A percentile compares a stretch with the other conserved stretches of the same genome.
phyloP scores from a whole-genome alignment of 1,140 invertebrate genomes.

The Nymphalis io region DNA sequence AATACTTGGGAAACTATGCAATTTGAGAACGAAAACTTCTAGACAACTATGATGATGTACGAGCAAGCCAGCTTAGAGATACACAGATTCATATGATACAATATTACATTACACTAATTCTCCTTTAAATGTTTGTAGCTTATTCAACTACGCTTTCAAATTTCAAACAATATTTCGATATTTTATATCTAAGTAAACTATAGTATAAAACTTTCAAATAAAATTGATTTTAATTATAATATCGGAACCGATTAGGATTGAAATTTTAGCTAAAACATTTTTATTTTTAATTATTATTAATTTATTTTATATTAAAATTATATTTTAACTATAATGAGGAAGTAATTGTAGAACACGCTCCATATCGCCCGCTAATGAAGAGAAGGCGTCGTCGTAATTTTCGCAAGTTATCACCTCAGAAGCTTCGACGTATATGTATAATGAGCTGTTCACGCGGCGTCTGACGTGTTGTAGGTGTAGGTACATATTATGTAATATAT shows the following conservation, averaged over 20 bases:
- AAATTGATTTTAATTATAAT: no score
- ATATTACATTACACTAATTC: no score
- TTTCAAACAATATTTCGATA: no score
- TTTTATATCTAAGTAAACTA: no score
- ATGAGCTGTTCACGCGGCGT: background rate
- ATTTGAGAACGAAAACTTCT: no score
- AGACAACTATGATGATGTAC: no score
- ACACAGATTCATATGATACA: no score
- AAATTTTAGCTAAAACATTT: background rate
- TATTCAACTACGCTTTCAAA: no score
- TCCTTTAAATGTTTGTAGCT: no score
- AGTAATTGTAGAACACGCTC: constrained; percentile 26
- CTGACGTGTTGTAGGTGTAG: background rate
- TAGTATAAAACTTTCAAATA: no score
- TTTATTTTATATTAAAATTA: background rate
- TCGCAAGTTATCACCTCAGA: constrained; percentile 25
- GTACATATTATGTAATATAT: background rate
- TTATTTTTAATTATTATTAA: background rate
- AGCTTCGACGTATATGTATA: background rate
- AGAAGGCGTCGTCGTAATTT: constrained; percentile 25
- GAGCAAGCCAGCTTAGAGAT: no score
- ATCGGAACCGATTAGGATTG: background rate
- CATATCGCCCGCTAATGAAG: constrained; percentile 28
- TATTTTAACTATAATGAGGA: constrained; percentile 20
- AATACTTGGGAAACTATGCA: no score